A percentile compares a stretch with the other conserved stretches of the same genome.
Evolutionary conservation across 35 echinoderm and acorn worm genomes (phyloP).

Genomic region (Ophioderma brevispina): DNA sequence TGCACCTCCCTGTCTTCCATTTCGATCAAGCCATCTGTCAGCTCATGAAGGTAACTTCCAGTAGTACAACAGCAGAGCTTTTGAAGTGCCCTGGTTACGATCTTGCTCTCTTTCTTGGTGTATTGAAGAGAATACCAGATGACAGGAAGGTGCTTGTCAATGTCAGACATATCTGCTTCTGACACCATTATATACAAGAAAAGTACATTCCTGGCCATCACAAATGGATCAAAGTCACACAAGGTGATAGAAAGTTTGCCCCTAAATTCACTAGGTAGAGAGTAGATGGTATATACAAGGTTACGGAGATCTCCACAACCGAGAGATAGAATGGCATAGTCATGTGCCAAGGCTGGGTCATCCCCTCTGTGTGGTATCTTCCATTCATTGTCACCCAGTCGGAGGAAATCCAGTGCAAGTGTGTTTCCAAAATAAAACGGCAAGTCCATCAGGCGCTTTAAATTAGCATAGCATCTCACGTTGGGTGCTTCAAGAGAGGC

Average conservation of each 20-base stretch:
- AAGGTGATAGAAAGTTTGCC: slow-evolving; percentile 47
- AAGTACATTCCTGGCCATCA: slow-evolving; percentile 71
- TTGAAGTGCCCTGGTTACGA: neutral
- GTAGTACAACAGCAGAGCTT: neutral
- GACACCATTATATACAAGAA: slow-evolving; percentile 53
- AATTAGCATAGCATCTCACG: neutral
- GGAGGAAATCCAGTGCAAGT: slow-evolving; percentile 61
- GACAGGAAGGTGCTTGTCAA: neutral
- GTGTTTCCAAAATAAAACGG: slow-evolving; percentile 64
- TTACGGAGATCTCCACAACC: slow-evolving; percentile 76
- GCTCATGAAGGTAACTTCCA: neutral
- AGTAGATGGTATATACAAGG: slow-evolving; percentile 48
- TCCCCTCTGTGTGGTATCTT: neutral
- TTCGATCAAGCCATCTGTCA: neutral
- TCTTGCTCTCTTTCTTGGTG: neutral
- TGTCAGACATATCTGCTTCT: neutral
- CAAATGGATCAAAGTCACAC: slow-evolving; percentile 64
- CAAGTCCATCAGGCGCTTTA: neutral
- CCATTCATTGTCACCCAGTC: slow-evolving; percentile 52
- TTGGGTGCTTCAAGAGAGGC: neutral
- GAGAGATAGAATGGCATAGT: slow-evolving; percentile 45
- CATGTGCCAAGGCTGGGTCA: neutral
- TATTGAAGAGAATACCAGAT: slow-evolving; percentile 27
- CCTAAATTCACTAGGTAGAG: slow-evolving; percentile 37
- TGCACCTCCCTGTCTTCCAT: neutral